Base-by-base conservation (phyloP, 2,888 invertebrate genomes). In the Cephus pygmeus region DNA sequence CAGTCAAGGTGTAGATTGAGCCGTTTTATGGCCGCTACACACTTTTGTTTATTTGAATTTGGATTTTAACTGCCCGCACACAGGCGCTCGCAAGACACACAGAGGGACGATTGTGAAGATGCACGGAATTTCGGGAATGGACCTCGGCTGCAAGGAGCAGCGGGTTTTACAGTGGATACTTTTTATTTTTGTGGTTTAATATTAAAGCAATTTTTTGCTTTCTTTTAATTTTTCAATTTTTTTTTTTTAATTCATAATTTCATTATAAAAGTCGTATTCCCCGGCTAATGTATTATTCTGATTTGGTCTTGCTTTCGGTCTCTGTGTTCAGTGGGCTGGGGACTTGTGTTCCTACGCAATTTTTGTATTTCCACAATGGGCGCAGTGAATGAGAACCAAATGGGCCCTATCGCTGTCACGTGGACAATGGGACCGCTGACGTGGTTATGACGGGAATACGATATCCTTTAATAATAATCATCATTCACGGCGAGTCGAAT, bases 381-480 rank as follows among this genome's bases (percentile, higher is more conserved):
- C 78, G 76, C 75, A 75, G 78, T 81, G 80, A 79, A 80, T 79
- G 73, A 35, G 34, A 23, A 73, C 68, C 73, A 76, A 79, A 79
- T 81, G 82, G 81, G 71, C 73, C 71, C 76, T 75, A 89, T 89
- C 89, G 86, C 88, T 89, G 88, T 89, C 89, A 86, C 85, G 84
- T 84, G 87, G 86, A 90, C 90, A 90, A 90, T 84, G 87, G 85
- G 76, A 77, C 83, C 82, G 83, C 87, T 89, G 90, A 90, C 87
- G 86, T 89, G 89, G 87, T 89, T 88, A 88, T 90, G 90, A 90
- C 89, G 90, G 69, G 90, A 90, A 90, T 87, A 88, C 86, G 90
- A 90, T 90, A 90, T 87, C 88, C 87, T 82, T 85, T 85, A 82
- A 86, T 85, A 79, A 85, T 83, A 82, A 86, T 85, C 75, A 81